phyloP scores from a whole-genome alignment of 2,888 invertebrate genomes.

The Agrochola circellaris region DNA sequence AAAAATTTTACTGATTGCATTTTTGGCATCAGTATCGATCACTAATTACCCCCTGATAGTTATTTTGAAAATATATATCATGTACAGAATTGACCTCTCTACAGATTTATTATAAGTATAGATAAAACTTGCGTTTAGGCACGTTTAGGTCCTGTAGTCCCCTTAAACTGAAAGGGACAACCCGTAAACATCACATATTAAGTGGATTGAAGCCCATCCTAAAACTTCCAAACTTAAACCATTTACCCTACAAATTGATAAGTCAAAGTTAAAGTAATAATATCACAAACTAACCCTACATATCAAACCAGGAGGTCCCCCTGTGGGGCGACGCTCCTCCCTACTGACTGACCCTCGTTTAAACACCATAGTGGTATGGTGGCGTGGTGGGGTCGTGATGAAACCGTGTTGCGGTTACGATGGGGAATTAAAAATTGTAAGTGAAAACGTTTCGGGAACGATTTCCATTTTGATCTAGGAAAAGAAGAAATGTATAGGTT shows the following conservation, averaged over 20 bases:
- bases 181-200: background rate
- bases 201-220: background rate
- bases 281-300: conserved; percentile 61
- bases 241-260: conserved; percentile 55
- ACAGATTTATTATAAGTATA: too few relatives aligned
- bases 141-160: too few relatives aligned
- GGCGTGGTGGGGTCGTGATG: conserved; percentile 62
- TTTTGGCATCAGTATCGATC: too few relatives aligned
- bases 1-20: too few relatives aligned
- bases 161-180: background rate
- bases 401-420: conserved; percentile 66
- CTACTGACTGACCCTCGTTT: conserved; percentile 70
- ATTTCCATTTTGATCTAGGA: background rate
- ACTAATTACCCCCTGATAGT: too few relatives aligned
- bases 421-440: conserved; percentile 62
- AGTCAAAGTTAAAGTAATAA: conserved; percentile 66
- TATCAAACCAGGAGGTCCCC: conserved; percentile 29
- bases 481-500: background rate
- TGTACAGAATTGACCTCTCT: too few relatives aligned
- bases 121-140: too few relatives aligned
- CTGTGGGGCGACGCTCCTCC: conserved; percentile 71
- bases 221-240: conserved; percentile 14
- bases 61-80: too few relatives aligned
- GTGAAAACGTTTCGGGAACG: conserved; percentile 38
- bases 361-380: conserved; percentile 33